These are phyloP conservation scores for Apteryx owenii DNA, from an alignment of 2,113 vertebrate species.

Conservation along the genomic window DNA sequence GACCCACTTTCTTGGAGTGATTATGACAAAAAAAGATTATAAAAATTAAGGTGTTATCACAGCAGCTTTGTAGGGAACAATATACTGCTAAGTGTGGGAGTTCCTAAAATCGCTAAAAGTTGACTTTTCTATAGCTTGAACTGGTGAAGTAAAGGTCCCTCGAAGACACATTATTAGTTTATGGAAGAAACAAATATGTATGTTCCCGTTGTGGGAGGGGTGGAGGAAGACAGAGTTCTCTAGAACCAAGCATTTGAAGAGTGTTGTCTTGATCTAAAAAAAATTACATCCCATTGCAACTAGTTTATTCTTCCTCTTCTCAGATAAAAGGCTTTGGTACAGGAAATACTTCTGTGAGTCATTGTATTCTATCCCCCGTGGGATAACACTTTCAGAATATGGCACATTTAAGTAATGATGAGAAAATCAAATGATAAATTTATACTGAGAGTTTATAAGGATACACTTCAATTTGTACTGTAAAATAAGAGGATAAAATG, in stretches of 20 bases:
- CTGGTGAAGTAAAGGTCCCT: background rate
- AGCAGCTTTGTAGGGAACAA: background rate
- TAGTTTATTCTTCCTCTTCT: background rate
- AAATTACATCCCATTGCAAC: background rate
- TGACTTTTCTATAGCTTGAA: background rate
- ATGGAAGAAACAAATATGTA: background rate
- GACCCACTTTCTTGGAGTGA: background rate
- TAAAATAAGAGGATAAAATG: background rate
- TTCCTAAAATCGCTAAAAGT: background rate
- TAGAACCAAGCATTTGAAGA: slow-evolving; percentile 9
- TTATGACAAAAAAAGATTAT: background rate
- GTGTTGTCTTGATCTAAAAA: background rate
- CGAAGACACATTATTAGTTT: background rate
- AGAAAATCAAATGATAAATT: background rate
- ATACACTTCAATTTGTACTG: background rate
- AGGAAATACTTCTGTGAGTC: background rate
- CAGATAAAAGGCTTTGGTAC: background rate
- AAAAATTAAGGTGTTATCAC: background rate
- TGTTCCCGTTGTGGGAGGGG: background rate
- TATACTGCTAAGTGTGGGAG: background rate
- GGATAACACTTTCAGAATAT: background rate
- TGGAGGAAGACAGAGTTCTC: background rate
- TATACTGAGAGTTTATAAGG: background rate
- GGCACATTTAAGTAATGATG: background rate
- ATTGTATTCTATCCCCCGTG: accelerated